A percentile compares a stretch with the other conserved stretches of the same genome.
Conservation (phyloP, 2,797 vertebrate genomes). For the Acestrorhynchus altus region DNA sequence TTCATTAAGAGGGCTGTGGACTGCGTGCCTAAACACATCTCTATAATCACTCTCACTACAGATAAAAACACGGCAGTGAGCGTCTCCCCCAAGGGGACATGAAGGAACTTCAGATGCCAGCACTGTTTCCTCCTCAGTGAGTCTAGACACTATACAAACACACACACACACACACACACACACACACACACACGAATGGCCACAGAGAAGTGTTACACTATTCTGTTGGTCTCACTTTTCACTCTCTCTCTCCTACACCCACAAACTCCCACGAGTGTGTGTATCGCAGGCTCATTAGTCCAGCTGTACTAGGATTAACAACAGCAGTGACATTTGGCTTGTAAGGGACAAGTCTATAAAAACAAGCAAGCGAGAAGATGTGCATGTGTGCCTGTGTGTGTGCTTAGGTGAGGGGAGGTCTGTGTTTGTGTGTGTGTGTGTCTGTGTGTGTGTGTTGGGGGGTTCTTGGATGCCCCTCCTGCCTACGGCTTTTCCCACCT, state of each 20-base stretch:
- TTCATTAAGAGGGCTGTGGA: slow-evolving; percentile 58
- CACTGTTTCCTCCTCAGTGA: slow-evolving; percentile 37
- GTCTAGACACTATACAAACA: slow-evolving; percentile 26
- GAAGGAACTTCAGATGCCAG: slow-evolving; percentile 70
- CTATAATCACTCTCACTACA: slow-evolving; percentile 78
- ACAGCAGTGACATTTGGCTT: slow-evolving; percentile 82
- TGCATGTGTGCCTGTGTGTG: slow-evolving; percentile 45
- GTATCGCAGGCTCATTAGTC: slow-evolving; percentile 79
- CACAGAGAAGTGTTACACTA: not conserved
- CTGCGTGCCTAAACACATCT: slow-evolving; percentile 67
- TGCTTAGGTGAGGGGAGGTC: slow-evolving; percentile 15
- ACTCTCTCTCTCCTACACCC: slow-evolving; percentile 5
- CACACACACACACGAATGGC: slow-evolving; percentile 30
- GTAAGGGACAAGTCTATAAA: slow-evolving; percentile 83
- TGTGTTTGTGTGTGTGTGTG: slow-evolving; percentile 45
- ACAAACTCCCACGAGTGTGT: slow-evolving; percentile 59
- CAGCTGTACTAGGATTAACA: slow-evolving; percentile 80
- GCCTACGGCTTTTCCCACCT: slow-evolving; percentile 72
- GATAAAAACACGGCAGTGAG: slow-evolving; percentile 70
- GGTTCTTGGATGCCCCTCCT: slow-evolving; percentile 39
- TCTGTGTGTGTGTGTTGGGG: not conserved
- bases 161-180: slow-evolving; percentile 41
- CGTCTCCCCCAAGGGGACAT: slow-evolving; percentile 74
- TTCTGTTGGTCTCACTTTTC: not conserved
- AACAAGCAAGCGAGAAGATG: slow-evolving; percentile 68